Percentiles rank a stretch among this genome's conserved stretches.
Evolutionary conservation across 2,113 vertebrate species (phyloP).

Genomic region (Pygathrix nemaeus): DNA sequence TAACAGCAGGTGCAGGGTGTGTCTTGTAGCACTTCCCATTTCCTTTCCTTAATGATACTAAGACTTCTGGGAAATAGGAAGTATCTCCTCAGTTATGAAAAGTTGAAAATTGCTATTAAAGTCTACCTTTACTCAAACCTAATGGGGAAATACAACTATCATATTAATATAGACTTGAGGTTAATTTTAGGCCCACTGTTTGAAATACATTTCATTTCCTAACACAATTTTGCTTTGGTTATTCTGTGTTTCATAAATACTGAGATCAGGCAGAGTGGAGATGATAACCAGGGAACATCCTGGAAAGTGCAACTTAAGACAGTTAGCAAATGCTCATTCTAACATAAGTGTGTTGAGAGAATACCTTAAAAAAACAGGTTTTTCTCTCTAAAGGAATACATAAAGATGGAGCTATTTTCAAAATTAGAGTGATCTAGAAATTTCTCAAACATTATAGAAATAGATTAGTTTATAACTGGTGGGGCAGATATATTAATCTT

Average conservation of each 20-base stretch:
- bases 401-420: not conserved
- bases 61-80: not conserved
- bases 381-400: not conserved
- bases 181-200: not conserved
- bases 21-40: not conserved
- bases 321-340: not conserved
- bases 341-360: not conserved
- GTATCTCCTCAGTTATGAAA: not conserved
- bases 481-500: not conserved
- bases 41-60: not conserved
- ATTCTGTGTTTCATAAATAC: not conserved
- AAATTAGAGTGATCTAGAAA: not conserved
- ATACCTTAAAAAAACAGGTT: not conserved
- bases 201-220: not conserved
- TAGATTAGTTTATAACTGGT: not conserved
- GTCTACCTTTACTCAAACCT: constrained; percentile 14
- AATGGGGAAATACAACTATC: not conserved
- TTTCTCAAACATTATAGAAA: not conserved
- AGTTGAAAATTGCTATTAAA: not conserved
- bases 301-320: not conserved
- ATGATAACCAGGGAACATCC: not conserved
- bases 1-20: not conserved
- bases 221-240: not conserved
- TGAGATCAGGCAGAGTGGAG: not conserved
- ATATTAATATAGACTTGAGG: not conserved